Conservation (phyloP, 1,140 invertebrate species). For the Asbolus verrucosus region DNA sequence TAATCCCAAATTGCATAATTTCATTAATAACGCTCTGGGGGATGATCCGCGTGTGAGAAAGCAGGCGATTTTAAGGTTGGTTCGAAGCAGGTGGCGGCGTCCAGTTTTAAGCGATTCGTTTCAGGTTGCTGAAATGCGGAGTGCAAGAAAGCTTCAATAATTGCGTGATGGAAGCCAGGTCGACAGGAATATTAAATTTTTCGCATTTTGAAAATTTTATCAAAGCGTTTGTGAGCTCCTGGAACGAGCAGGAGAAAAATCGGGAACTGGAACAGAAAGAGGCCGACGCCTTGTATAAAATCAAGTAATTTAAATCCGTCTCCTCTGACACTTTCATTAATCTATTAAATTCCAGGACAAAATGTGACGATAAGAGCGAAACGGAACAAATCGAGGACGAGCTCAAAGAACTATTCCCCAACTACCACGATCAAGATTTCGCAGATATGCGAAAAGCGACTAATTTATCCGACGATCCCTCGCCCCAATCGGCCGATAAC, state of each 20-base stretch:
- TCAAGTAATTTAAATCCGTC: constrained; percentile 69
- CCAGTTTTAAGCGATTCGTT: too few relatives aligned
- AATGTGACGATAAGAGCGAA: constrained; percentile 75
- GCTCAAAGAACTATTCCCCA: constrained; percentile 82
- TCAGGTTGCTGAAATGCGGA: constrained; percentile 74
- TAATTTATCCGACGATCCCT: constrained; percentile 52
- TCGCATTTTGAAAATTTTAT: constrained; percentile 70
- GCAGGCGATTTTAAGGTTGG: constrained; percentile 61
- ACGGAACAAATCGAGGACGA: constrained; percentile 80
- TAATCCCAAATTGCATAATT: constrained; percentile 61
- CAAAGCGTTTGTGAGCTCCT: constrained; percentile 74
- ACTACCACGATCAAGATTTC: constrained; percentile 77
- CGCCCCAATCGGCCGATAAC: constrained; percentile 47
- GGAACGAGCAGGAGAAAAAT: constrained; percentile 81
- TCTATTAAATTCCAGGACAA: constrained; percentile 64
- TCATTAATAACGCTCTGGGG: constrained; percentile 52
- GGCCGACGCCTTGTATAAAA: constrained; percentile 85
- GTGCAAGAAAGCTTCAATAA: constrained; percentile 75
- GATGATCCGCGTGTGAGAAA: constrained; percentile 51
- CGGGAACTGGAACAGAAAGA: constrained; percentile 76
- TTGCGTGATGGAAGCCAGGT: constrained; percentile 66
- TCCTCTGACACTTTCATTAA: constrained; percentile 9
- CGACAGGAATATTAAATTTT: constrained; percentile 64
- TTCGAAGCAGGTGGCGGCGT: too few relatives aligned
- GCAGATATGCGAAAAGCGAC: constrained; percentile 67